Evolutionary conservation across 2,113 vertebrate genomes (phyloP).

Genomic region (Emydura subglobosa): DNA sequence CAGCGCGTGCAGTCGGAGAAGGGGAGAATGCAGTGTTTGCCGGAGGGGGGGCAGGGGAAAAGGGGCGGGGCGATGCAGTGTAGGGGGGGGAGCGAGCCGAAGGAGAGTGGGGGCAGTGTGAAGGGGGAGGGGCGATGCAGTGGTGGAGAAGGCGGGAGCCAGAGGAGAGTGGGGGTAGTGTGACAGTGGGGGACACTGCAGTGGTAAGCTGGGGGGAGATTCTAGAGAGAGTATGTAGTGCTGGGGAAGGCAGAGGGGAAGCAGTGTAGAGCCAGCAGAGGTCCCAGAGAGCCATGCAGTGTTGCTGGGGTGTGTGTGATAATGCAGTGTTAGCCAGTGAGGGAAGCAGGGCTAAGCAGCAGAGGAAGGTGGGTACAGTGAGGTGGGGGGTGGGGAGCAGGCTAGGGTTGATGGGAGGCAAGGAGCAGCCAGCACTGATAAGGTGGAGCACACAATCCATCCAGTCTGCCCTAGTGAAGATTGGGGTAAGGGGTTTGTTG

Average conservation of each 20-base stretch:
- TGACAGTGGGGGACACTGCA: background rate
- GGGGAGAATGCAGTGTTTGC: background rate
- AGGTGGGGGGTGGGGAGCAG: background rate
- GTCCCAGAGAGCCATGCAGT: background rate
- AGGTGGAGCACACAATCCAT: background rate
- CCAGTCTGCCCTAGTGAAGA: background rate
- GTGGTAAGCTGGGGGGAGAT: background rate
- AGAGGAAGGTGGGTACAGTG: background rate
- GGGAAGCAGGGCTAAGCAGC: background rate
- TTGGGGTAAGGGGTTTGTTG: background rate
- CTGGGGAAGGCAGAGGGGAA: background rate
- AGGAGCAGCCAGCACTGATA: background rate
- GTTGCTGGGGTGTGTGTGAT: background rate
- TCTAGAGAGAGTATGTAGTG: too few relatives aligned
- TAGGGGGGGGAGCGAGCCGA: rapidly evolving
- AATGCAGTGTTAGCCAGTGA: background rate
- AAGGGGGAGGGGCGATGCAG: background rate
- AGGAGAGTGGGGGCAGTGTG: background rate
- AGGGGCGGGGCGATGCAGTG: background rate
- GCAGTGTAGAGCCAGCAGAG: too few relatives aligned
- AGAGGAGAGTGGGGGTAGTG: background rate
- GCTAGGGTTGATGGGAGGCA: background rate
- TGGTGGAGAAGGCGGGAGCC: background rate
- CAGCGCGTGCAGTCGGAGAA: background rate
- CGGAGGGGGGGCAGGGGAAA: background rate